Evolutionary conservation across 2,888 invertebrate genomes (phyloP).

Genomic region (Cremastobaeus sp.): DNA sequence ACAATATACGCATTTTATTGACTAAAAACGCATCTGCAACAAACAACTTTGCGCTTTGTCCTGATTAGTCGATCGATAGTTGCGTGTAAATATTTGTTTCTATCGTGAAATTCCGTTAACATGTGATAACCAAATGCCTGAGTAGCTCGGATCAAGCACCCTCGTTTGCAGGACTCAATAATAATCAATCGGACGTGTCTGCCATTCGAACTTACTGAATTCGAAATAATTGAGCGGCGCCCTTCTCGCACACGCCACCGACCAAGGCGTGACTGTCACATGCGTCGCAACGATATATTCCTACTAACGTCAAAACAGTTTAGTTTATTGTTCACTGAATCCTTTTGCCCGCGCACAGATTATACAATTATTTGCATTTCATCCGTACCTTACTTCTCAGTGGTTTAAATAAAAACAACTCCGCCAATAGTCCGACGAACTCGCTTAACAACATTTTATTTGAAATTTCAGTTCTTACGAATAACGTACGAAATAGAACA

Average conservation of each 20-base stretch:
- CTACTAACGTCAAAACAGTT: conserved; percentile 58
- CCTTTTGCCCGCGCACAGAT: conserved; percentile 14
- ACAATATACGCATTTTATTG: too few species aligned
- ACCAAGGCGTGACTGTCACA: conserved; percentile 61
- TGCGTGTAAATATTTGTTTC: conserved; percentile 33
- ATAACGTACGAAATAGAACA: too few species aligned
- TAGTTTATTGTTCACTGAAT: conserved; percentile 46
- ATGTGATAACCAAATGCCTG: conserved; percentile 61
- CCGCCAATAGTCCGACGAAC: too few species aligned
- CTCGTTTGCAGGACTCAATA: conserved; percentile 74
- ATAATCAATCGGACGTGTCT: conserved; percentile 75
- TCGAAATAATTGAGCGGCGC: conserved; percentile 73
- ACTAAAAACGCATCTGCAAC: too few species aligned
- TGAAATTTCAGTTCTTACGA: too few species aligned
- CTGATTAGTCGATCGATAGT: conserved; percentile 9
- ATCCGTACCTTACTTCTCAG: too few species aligned
- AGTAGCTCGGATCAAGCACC: conserved; percentile 69
- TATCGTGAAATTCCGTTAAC: conserved; percentile 32
- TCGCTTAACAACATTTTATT: too few species aligned
- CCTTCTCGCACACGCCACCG: conserved; percentile 43
- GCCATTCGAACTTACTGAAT: conserved; percentile 74
- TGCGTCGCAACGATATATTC: conserved; percentile 53
- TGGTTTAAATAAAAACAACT: too few species aligned
- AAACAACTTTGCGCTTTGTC: too few species aligned
- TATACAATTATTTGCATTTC: conserved; percentile 37